These are phyloP conservation scores for Nibea albiflora DNA, from an alignment of 2,113 vertebrate species.

Conservation along the genomic window DNA sequence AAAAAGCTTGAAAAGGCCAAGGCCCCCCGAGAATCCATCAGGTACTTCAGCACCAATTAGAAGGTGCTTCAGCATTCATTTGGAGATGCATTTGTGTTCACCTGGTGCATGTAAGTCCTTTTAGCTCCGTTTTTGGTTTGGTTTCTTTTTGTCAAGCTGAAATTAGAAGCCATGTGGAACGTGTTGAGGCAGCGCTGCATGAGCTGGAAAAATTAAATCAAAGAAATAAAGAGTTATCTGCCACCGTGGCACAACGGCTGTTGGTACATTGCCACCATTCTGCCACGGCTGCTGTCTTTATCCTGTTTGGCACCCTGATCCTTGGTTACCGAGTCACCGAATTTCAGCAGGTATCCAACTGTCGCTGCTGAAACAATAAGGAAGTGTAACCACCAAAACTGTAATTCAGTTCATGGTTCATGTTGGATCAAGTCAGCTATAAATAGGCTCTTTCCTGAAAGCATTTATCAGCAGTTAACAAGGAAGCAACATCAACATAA, in stretches of 20 bases:
- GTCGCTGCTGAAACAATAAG: background rate
- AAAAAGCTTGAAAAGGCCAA: background rate
- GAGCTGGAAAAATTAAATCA: background rate
- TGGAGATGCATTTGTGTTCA: too few relatives aligned
- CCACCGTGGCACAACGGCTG: background rate
- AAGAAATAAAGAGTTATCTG: background rate
- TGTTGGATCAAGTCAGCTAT: background rate
- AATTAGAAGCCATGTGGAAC: too few relatives aligned
- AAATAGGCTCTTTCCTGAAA: conserved; percentile 24
- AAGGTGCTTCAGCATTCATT: too few relatives aligned
- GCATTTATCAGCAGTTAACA: background rate
- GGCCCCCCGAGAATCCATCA: too few relatives aligned
- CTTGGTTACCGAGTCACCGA: background rate
- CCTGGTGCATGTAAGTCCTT: too few relatives aligned
- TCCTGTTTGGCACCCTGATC: conserved; percentile 7
- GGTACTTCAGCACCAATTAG: too few relatives aligned
- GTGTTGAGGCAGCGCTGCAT: background rate
- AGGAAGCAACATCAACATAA: background rate
- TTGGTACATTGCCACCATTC: conserved; percentile 5
- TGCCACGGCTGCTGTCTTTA: background rate
- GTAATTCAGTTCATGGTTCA: background rate
- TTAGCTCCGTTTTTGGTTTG: too few relatives aligned
- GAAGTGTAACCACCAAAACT: conserved; percentile 17
- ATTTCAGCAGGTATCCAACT: background rate
- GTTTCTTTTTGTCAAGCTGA: too few relatives aligned